phyloP scores from a whole-genome alignment of 2,888 invertebrate genomes.

The Trissoscelio sp. region DNA sequence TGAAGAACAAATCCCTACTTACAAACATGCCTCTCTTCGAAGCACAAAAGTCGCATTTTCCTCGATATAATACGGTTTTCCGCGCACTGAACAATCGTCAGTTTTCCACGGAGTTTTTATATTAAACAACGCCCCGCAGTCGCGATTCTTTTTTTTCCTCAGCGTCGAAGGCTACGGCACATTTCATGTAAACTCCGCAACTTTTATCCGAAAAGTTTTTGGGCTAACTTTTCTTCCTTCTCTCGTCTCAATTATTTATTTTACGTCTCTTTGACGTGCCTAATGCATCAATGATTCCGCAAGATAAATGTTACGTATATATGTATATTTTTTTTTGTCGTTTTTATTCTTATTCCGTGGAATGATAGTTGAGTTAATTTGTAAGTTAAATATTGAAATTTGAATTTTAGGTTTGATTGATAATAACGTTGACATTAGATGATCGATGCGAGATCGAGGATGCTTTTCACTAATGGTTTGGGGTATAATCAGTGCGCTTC shows the following conservation, averaged over 20 bases:
- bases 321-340: too few species aligned
- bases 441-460: slow-evolving; percentile 4
- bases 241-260: background rate
- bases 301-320: slow-evolving; percentile 22
- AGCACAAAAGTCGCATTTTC: slow-evolving; percentile 2
- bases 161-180: background rate
- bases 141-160: background rate
- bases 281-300: background rate
- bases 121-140: slow-evolving; percentile 18
- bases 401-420: too few species aligned
- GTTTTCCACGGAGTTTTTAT: slow-evolving; percentile 3
- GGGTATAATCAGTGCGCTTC: slow-evolving; percentile 10
- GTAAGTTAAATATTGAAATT: too few species aligned
- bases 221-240: background rate
- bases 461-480: background rate
- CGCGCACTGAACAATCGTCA: slow-evolving; percentile 6
- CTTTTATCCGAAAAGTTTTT: background rate
- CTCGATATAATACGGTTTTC: slow-evolving; percentile 12
- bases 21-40: background rate
- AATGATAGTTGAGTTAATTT: too few species aligned
- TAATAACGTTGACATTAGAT: background rate
- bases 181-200: too few species aligned
- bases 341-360: too few species aligned
- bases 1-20: slow-evolving; percentile 12
- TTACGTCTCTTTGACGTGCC: background rate